Conservation (phyloP, 1,140 invertebrate species). For the Chymomyza costata region DNA sequence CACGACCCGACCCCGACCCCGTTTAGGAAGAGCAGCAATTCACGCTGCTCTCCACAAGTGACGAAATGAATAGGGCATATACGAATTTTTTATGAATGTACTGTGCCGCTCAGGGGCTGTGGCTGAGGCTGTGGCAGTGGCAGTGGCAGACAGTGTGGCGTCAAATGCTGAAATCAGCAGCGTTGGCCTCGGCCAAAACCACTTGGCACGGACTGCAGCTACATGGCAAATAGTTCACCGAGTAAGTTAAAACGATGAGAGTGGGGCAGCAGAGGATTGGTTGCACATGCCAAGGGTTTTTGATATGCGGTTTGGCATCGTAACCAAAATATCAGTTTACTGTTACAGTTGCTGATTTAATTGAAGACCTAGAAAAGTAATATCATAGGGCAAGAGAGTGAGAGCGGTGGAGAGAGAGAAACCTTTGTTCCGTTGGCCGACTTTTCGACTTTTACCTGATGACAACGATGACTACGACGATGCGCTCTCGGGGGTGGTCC, state of each 20-base stretch:
- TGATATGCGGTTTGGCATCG: constrained; percentile 69
- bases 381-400: no score
- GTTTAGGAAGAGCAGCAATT: background rate
- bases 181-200: constrained; percentile 56
- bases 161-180: constrained; percentile 68
- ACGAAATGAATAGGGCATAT: constrained; percentile 44
- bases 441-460: constrained; percentile 20
- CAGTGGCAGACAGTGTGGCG: constrained; percentile 66
- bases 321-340: constrained; percentile 69
- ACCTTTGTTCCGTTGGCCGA: constrained; percentile 38
- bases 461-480: background rate
- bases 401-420: no score
- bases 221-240: constrained; percentile 64
- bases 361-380: constrained; percentile 25
- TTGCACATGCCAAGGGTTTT: constrained; percentile 24
- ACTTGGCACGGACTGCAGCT: constrained; percentile 61
- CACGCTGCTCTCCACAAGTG: constrained; percentile 41
- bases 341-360: constrained; percentile 55
- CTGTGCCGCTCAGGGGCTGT: constrained; percentile 43
- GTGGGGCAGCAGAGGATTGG: no score
- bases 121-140: constrained; percentile 64
- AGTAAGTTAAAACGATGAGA: no score
- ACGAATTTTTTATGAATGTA: background rate
- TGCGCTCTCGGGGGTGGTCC: constrained; percentile 29
- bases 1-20: background rate